These are phyloP conservation scores for Dipodomys stephensi DNA, from an alignment of 2,113 vertebrate genomes.

Conservation along the genomic window DNA sequence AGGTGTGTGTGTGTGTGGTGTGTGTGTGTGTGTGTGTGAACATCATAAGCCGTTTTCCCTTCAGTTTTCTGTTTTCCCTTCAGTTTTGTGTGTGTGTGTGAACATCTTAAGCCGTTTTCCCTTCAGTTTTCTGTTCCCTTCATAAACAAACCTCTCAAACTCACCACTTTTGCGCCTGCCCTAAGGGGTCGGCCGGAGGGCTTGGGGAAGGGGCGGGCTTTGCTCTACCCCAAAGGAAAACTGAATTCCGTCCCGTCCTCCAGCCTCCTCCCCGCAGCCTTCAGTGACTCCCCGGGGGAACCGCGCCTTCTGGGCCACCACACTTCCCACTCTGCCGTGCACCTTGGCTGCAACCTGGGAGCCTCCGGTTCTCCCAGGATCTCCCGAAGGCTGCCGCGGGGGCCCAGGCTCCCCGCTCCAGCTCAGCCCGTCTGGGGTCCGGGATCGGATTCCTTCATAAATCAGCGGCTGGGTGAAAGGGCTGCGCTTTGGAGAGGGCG, in stretches of 20 bases:
- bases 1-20: no score
- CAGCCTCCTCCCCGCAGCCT: not conserved
- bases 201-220: not conserved
- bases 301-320: not conserved
- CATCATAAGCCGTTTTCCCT: not conserved
- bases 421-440: constrained; percentile 36
- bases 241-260: not conserved
- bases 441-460: constrained; percentile 81
- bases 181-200: constrained; percentile 1
- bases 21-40: not conserved
- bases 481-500: constrained; percentile 77
- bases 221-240: not conserved
- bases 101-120: no score
- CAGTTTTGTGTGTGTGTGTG: no score
- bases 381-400: not conserved
- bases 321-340: not conserved
- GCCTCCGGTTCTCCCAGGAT: not conserved
- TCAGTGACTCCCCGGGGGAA: not conserved
- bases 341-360: not conserved
- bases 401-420: constrained; percentile 52
- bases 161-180: constrained; percentile 27
- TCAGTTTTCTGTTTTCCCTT: constrained; percentile 55
- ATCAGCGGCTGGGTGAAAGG: constrained; percentile 82
- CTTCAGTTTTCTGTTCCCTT: constrained; percentile 58
- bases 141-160: constrained; percentile 63